A percentile compares a stretch with the other conserved stretches of the same genome.
Evolutionary conservation across 2,888 invertebrate genomes (phyloP).

Genomic region (Acanthosoma haemorrhoidale): DNA sequence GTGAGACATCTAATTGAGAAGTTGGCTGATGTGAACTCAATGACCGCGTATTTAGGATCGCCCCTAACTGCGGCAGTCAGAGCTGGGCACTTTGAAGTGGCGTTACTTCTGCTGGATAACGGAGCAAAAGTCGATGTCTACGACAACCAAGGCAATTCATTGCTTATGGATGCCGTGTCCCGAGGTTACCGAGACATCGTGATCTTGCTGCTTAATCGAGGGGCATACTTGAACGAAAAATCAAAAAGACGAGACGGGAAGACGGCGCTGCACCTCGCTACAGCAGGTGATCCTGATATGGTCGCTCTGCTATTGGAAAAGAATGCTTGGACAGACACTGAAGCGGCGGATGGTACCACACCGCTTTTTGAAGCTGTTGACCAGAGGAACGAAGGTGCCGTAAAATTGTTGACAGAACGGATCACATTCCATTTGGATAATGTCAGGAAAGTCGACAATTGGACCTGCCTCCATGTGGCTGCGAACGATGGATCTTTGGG

Average conservation of each 20-base stretch:
- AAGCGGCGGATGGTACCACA: background rate
- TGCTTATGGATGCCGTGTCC: background rate
- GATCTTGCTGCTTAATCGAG: background rate
- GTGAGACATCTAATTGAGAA: background rate
- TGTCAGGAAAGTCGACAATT: background rate
- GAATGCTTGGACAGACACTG: background rate
- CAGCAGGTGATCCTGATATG: background rate
- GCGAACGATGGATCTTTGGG: background rate
- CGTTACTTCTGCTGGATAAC: background rate
- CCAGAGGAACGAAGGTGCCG: background rate
- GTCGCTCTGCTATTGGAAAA: background rate
- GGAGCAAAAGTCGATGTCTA: background rate
- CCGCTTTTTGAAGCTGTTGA: background rate
- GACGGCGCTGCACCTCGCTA: background rate
- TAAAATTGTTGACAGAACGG: background rate
- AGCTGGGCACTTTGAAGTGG: background rate
- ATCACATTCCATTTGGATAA: background rate
- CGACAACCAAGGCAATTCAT: background rate
- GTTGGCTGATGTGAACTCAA: background rate
- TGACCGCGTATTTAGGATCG: background rate
- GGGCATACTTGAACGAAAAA: background rate
- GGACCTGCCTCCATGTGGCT: constrained; percentile 12
- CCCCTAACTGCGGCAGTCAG: background rate
- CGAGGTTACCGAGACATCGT: background rate
- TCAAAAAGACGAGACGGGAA: background rate